Evolutionary conservation across 2,113 vertebrate genomes (phyloP).

Genomic region (Heterotilapia buettikoferi): DNA sequence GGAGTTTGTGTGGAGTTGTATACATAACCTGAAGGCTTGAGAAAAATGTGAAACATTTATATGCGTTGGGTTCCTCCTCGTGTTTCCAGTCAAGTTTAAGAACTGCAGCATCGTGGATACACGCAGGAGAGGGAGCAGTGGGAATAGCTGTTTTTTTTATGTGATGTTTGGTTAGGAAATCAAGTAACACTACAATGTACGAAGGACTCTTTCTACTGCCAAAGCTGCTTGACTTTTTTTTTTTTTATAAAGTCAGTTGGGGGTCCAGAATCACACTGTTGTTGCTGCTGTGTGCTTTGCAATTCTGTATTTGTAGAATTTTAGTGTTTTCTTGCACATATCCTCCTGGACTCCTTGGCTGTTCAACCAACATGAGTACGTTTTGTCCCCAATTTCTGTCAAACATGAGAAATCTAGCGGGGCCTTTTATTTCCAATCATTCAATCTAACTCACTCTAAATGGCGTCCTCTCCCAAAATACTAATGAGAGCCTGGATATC

Average conservation of each 20-base stretch:
- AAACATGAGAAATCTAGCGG: not conserved
- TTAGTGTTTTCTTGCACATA: not conserved
- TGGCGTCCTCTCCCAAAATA: not conserved
- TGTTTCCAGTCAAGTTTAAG: not conserved
- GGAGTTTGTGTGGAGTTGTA: not conserved
- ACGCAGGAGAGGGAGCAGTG: not conserved
- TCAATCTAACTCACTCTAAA: not conserved
- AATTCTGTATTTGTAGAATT: not conserved
- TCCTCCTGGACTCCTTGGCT: not conserved
- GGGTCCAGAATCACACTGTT: not conserved
- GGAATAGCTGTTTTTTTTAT: not conserved
- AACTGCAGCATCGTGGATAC: not conserved
- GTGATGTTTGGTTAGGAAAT: not conserved
- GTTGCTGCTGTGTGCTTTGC: not conserved
- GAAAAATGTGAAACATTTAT: not conserved
- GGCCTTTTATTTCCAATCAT: not conserved
- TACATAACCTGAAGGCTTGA: not conserved
- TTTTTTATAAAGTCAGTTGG: not conserved
- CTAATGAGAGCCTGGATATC: not conserved
- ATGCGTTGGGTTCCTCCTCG: fast-evolving
- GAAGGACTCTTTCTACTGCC: not conserved
- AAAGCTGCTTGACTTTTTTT: not conserved
- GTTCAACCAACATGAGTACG: not conserved
- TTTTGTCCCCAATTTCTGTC: not conserved
- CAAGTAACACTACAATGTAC: not conserved